Base-by-base conservation (phyloP, 2,888 invertebrate genomes). In the Melanophora roralis region DNA sequence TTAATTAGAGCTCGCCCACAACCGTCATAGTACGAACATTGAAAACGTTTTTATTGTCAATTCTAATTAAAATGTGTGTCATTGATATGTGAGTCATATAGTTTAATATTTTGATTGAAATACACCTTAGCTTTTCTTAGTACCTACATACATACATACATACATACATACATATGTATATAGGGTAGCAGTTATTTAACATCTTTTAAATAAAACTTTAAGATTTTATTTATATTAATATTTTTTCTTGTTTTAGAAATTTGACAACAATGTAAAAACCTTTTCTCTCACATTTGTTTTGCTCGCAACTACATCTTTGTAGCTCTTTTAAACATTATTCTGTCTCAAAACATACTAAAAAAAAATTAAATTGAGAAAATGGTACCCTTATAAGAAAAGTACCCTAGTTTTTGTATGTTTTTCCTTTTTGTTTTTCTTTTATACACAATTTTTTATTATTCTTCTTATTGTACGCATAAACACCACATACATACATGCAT, bases 191-290 rank as follows among this genome's bases (percentile, higher is more conserved):
- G 11, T 27, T 27, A 16, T 62, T 34, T 34, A 19, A 47, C 16
- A 49, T 49, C 23, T n/a, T 49, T 7, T 11, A 36, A n/a, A n/a
- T n/a, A n/a, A n/a, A n/a, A n/a, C n/a, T n/a, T n/a, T n/a, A n/a
- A n/a, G n/a, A n/a, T n/a, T n/a, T n/a, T n/a, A n/a, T n/a, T 45
- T 59, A 12, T 9, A 60, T n/a, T 60, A 38, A 7, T n/a, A n/a
- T n/a, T n/a, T n/a, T n/a, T n/a, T n/a, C 2, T 27, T 32, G 9
- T 16, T 36, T 34, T 12, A 32, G 75, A 75, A 75, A 75, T 75
- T 43, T 68, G 75, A n/a, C 75, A 75, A 75, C 75, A 45, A 4
- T 60, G 75, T 53, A 43, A 11, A n/a, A 14, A 2, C 40, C 53
- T 64, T 55, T 36, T 38, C 55, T 55, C 45, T 62, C 23, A 11